A percentile compares a stretch with the other conserved stretches of the same genome.
Conservation (phyloP, 30 jellyfish, hydroid and myxozoan species). For the Haliclystus octoradiatus region DNA sequence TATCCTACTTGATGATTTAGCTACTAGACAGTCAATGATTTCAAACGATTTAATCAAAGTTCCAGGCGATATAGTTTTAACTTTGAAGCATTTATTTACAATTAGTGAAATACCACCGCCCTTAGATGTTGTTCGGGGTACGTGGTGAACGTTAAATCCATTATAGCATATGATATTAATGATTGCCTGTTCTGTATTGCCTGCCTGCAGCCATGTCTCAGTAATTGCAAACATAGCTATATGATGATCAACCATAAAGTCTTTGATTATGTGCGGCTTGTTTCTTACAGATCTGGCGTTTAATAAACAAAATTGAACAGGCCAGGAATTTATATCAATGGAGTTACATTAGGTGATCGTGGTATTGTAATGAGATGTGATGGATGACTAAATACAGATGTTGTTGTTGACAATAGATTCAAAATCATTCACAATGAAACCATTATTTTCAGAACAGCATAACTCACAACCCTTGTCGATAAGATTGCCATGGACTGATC, state of each 20-base stretch:
- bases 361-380: too few species aligned
- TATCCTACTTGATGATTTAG: background rate
- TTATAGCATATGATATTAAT: background rate
- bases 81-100: background rate
- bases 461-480: too few species aligned
- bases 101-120: background rate
- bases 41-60: background rate
- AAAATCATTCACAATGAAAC: too few species aligned
- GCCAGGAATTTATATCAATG: too few species aligned
- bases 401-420: too few species aligned
- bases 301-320: background rate
- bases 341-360: too few species aligned
- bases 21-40: too few species aligned
- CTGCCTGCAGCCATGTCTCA: slow-evolving; percentile 1
- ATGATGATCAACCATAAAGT: background rate
- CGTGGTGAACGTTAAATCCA: background rate
- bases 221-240: background rate
- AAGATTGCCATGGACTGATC: too few species aligned
- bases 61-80: background rate
- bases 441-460: too few species aligned
- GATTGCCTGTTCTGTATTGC: background rate
- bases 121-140: background rate
- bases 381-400: too few species aligned
- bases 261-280: background rate
- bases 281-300: background rate